These are phyloP conservation scores for Microctonus aethiopoides DNA, from an alignment of 2,888 invertebrate species.

Conservation along the genomic window DNA sequence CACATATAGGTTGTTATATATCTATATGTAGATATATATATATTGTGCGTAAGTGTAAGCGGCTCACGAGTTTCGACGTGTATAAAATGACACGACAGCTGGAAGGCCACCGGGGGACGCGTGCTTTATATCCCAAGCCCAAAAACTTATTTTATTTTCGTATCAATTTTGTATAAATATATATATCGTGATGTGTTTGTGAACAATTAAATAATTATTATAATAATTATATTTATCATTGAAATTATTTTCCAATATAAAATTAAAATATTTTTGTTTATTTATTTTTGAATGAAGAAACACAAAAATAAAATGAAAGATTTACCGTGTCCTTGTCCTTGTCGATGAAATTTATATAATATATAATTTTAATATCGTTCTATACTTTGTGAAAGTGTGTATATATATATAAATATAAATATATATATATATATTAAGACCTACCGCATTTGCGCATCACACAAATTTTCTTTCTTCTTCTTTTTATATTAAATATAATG, in stretches of 20 bases:
- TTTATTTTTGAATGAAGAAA: not conserved
- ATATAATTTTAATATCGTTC: not conserved
- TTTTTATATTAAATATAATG: not conserved
- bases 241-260: too few relatives aligned
- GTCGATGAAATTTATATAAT: constrained; percentile 5
- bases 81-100: constrained; percentile 59
- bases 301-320: not conserved
- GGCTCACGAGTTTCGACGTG: constrained; percentile 36
- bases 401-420: too few relatives aligned
- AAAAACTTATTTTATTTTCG: constrained; percentile 27
- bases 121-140: constrained; percentile 21
- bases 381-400: constrained; percentile 1
- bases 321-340: not conserved
- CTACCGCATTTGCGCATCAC: constrained; percentile 41
- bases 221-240: too few relatives aligned
- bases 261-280: too few relatives aligned
- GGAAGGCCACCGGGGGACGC: constrained; percentile 45
- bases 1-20: constrained; percentile 4
- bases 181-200: too few relatives aligned
- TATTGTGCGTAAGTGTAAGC: constrained; percentile 13
- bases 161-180: constrained; percentile 5
- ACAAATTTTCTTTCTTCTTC: constrained; percentile 21
- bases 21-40: constrained; percentile 10
- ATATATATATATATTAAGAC: too few relatives aligned
- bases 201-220: not conserved